These are phyloP conservation scores for Pleuronectes platessa DNA, from an alignment of 2,113 vertebrate genomes.

Conservation along the genomic window DNA sequence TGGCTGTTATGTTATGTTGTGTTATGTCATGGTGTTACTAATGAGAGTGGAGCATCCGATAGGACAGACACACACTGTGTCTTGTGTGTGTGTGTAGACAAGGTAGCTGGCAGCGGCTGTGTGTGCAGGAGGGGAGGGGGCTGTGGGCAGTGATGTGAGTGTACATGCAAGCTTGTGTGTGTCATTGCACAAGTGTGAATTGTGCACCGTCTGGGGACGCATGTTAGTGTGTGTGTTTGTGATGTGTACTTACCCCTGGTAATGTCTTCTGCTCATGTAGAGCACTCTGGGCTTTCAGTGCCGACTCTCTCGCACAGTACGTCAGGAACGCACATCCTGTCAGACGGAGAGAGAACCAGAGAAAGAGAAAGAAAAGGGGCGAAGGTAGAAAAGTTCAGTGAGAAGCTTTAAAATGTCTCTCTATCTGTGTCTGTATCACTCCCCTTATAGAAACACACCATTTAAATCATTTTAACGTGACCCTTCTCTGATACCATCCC, in stretches of 20 bases:
- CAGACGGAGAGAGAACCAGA: conserved; percentile 36
- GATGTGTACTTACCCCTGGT: conserved; percentile 86
- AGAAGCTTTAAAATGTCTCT: conserved; percentile 35
- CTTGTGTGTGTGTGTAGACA: conserved; percentile 19
- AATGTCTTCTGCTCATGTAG: conserved; percentile 94
- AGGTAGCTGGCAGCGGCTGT: conserved; percentile 24
- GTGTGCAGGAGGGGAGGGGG: neutral
- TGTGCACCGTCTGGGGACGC: conserved; percentile 39
- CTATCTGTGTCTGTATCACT: conserved; percentile 39
- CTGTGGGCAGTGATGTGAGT: conserved; percentile 7
- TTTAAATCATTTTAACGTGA: conserved; percentile 41
- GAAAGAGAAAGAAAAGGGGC: conserved; percentile 22
- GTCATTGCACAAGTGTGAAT: conserved; percentile 42
- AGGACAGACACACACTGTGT: conserved; percentile 35
- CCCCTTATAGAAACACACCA: conserved; percentile 27
- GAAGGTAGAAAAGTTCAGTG: conserved; percentile 41
- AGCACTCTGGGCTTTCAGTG: conserved; percentile 93
- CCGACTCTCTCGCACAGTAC: conserved; percentile 92
- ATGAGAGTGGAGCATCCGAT: conserved; percentile 66
- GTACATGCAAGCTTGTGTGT: conserved; percentile 24
- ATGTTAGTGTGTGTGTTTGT: conserved; percentile 35
- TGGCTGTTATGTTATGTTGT: conserved; percentile 71
- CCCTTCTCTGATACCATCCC: conserved; percentile 34
- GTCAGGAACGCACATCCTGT: conserved; percentile 94
- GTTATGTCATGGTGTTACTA: conserved; percentile 75